Evolutionary conservation across 2,888 invertebrate species (phyloP).

Genomic region (Tromatobia lineatoria): DNA sequence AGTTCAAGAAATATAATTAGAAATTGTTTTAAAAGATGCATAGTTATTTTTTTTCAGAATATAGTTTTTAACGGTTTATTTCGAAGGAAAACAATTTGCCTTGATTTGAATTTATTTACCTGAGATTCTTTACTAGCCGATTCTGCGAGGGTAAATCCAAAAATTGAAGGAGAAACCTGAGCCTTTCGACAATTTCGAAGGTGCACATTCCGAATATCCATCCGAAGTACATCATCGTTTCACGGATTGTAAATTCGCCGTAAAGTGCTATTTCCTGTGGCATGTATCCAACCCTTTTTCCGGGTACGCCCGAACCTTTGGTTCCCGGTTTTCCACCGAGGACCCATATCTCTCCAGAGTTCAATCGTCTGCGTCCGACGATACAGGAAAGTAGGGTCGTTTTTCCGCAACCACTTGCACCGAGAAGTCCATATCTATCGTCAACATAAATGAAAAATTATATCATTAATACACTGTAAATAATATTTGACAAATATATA

Average conservation of each 20-base stretch:
- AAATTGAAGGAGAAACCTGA: conserved; percentile 95
- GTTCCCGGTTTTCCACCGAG: conserved; percentile 96
- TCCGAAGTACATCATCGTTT: conserved; percentile 98
- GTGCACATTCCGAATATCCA: conserved; percentile 98
- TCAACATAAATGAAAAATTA: not conserved
- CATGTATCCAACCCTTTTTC: conserved; percentile 98
- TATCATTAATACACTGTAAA: not conserved
- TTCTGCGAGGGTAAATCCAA: conserved; percentile 95
- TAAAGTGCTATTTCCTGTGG: conserved; percentile 97
- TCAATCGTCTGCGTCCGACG: conserved; percentile 94
- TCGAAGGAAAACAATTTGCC: not conserved
- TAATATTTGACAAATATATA: no score
- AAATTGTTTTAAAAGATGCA: no score
- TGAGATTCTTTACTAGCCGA: conserved; percentile 92
- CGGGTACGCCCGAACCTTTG: conserved; percentile 96
- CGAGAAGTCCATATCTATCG: conserved; percentile 95
- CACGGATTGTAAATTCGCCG: conserved; percentile 96
- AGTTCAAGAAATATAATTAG: no score
- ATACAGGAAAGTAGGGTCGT: conserved; percentile 97
- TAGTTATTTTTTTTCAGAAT: no score
- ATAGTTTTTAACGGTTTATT: conserved; percentile 46
- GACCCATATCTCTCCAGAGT: conserved; percentile 95
- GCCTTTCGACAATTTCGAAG: conserved; percentile 92
- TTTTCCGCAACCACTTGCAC: conserved; percentile 99
- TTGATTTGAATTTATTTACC: conserved; percentile 84